phyloP scores from a whole-genome alignment of 2,113 vertebrate genomes.

The Mustela nigripes region DNA sequence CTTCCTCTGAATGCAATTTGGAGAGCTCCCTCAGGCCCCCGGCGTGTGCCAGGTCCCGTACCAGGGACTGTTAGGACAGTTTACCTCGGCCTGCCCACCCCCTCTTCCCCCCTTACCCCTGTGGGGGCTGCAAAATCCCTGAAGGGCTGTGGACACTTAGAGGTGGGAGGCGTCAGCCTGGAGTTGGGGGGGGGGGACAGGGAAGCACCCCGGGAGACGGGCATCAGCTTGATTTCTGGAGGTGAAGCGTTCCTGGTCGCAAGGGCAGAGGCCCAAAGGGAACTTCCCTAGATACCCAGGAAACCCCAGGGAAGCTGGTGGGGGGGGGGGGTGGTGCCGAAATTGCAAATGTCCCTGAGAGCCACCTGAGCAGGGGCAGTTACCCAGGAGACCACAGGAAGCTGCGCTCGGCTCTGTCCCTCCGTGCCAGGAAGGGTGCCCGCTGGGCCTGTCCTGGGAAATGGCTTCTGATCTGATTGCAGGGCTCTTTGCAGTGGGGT shows the following conservation, averaged over 20 bases:
- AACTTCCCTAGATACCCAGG: neutral
- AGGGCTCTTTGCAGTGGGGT: too few relatives aligned
- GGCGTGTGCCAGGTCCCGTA: too few relatives aligned
- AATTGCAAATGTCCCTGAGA: neutral
- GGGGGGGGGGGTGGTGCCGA: rapidly evolving
- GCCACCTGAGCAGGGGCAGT: neutral
- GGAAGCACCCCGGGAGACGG: neutral
- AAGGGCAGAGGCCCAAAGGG: neutral
- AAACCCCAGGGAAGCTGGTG: rapidly evolving
- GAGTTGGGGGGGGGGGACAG: neutral
- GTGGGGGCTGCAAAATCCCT: neutral
- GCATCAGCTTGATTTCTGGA: neutral
- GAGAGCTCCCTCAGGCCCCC: neutral
- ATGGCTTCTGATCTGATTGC: neutral
- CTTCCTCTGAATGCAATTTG: neutral
- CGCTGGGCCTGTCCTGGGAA: rapidly evolving
- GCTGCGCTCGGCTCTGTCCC: neutral
- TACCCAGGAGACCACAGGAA: neutral
- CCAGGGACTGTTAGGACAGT: rapidly evolving
- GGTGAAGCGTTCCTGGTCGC: too few relatives aligned
- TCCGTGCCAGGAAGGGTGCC: rapidly evolving
- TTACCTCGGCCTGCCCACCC: neutral
- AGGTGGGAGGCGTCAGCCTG: rapidly evolving
- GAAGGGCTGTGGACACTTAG: neutral
- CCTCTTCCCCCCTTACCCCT: rapidly evolving